Conservation (phyloP, 2,113 vertebrate species). For the Tonatia bakeri region DNA sequence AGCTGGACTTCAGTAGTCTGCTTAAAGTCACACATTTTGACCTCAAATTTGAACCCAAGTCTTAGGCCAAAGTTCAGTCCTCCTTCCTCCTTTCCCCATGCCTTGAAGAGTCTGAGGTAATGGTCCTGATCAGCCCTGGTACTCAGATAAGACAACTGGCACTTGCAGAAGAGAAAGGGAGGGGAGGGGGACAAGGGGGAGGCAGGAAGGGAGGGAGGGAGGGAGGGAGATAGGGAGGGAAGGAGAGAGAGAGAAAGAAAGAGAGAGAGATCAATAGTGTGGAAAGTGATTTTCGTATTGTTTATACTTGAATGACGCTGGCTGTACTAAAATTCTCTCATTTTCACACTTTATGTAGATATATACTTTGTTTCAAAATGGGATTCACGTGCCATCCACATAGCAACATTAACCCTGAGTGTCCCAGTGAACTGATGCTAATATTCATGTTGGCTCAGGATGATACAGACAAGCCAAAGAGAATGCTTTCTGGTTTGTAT, state of each 20-base stretch:
- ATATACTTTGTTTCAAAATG: neutral
- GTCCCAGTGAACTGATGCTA: slow-evolving; percentile 2
- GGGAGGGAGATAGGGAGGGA: neutral
- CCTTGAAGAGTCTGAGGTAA: neutral
- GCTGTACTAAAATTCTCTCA: slow-evolving; percentile 14
- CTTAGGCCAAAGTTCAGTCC: neutral
- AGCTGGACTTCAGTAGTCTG: neutral
- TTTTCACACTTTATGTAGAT: neutral
- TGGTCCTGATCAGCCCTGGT: neutral
- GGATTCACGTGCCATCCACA: neutral
- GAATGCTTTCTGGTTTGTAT: slow-evolving; percentile 47
- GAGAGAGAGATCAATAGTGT: neutral
- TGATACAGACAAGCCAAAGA: slow-evolving; percentile 29
- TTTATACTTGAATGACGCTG: neutral
- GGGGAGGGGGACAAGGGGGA: neutral
- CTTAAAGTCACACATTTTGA: neutral
- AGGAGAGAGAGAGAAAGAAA: neutral
- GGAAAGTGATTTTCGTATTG: slow-evolving; percentile 1
- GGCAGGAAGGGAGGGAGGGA: neutral
- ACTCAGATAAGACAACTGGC: neutral
- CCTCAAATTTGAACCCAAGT: neutral
- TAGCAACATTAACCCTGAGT: slow-evolving; percentile 1
- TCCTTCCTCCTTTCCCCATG: neutral
- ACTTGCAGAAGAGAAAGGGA: neutral
- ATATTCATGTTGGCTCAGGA: neutral